These are phyloP conservation scores for Opisthograptis luteolata DNA, from an alignment of 2,888 invertebrate genomes.

Conservation along the genomic window DNA sequence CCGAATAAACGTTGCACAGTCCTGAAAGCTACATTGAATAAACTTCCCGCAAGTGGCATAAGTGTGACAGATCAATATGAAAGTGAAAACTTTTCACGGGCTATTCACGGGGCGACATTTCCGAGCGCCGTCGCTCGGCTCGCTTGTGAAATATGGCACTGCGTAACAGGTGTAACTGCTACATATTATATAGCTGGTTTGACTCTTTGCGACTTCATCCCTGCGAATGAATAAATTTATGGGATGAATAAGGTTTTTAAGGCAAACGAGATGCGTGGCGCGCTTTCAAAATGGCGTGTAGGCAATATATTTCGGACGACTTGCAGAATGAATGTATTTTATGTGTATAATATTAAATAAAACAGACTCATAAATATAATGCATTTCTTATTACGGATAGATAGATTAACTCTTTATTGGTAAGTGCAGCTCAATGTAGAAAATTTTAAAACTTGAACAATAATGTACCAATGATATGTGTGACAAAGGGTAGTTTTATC, in stretches of 20 bases:
- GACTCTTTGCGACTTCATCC: slow-evolving; percentile 43
- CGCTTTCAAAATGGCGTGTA: no score
- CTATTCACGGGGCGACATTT: slow-evolving; percentile 36
- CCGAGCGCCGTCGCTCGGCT: slow-evolving; percentile 18
- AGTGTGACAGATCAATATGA: slow-evolving; percentile 25
- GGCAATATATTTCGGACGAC: no score
- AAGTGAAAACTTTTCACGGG: slow-evolving; percentile 32
- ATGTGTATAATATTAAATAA: no score
- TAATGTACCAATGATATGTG: no score
- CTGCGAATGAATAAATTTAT: slow-evolving; percentile 28
- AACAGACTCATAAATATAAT: no score
- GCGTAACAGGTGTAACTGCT: slow-evolving; percentile 54
- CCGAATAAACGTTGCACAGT: background rate
- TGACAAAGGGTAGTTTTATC: no score
- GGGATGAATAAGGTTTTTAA: background rate
- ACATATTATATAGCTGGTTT: slow-evolving; percentile 41
- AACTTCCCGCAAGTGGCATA: slow-evolving; percentile 14
- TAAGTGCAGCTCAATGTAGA: no score
- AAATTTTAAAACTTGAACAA: no score
- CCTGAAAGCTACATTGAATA: background rate
- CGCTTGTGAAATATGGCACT: slow-evolving; percentile 40
- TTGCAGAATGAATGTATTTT: no score
- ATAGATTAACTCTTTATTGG: no score
- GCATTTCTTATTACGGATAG: no score
- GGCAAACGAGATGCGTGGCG: no score